Base-by-base conservation (phyloP, 1,140 invertebrate genomes). In the Euwallacea similis region DNA sequence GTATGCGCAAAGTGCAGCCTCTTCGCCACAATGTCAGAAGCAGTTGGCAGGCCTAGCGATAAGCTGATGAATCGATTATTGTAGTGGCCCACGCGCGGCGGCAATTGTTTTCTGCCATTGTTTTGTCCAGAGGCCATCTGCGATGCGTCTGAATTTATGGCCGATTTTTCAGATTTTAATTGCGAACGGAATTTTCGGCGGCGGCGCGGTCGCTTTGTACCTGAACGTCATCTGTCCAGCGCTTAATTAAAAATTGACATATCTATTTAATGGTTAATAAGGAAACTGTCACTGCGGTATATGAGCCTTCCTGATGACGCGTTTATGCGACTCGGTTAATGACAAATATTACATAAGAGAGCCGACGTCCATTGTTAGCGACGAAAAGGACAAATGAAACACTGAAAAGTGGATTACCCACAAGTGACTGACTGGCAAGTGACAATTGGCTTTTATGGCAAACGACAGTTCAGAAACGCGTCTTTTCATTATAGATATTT, bases 61-160 rank as follows among this genome's bases (percentile, higher is more conserved):
- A 71, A 71, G 65, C 69, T 71, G 69, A 71, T 59, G 69, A 71
- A 71, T 71, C 69, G 69, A 71, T 71, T 71, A 71, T 63, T 63
- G 69, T 59, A 59, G 62, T 47, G 44, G 62, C 69, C 69, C 69
- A 71, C 69, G 69, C 69, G 69, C 54, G 50, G 42, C 60, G 62
- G 61, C 69, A 65, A 71, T 71, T 71, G 69, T 71, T 71, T 63
- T 65, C 61, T 71, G 42, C 61, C 69, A 71, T 65, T 71, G 69
- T 71, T 63, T 69, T 69, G 67, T 69, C 67, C 67, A 47, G 44
- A 21, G 62, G 69, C 69, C 69, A 71, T 71, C 69, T 71, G 69
- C 55, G 69, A 71, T 65, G 54, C 42, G 50, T 21, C 69, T 11
- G 43, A 56, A 71, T 71, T 71, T 71, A 71, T 59, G 61, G 55